These are phyloP conservation scores for Eira barbara DNA, from an alignment of 2,113 vertebrate species.

Conservation along the genomic window DNA sequence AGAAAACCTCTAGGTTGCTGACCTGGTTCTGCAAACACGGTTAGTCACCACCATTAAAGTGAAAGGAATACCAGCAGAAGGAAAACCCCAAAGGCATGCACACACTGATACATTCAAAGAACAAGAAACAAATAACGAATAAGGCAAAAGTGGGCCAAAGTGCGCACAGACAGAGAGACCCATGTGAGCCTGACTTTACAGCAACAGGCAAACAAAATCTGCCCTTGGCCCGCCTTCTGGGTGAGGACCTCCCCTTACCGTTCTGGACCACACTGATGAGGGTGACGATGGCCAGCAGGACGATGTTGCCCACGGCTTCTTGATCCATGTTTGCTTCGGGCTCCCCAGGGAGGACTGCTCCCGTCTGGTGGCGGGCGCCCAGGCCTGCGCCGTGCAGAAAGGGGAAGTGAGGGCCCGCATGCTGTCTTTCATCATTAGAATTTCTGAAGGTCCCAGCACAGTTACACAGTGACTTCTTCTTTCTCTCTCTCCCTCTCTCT, in stretches of 20 bases:
- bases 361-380: background rate
- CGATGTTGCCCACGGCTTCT: constrained; percentile 86
- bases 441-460: constrained; percentile 66
- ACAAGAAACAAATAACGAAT: background rate
- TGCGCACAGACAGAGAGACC: background rate
- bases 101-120: background rate
- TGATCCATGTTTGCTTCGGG: constrained; percentile 82
- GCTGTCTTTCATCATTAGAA: constrained; percentile 70
- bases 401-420: constrained; percentile 76
- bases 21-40: background rate
- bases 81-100: background rate
- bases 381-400: constrained; percentile 45
- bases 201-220: background rate
- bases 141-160: background rate
- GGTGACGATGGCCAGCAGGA: constrained; percentile 90
- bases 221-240: background rate
- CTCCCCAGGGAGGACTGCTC: background rate
- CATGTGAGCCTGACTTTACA: background rate
- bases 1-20: background rate
- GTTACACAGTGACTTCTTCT: background rate
- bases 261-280: constrained; percentile 94
- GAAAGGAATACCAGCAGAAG: background rate
- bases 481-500: background rate
- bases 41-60: background rate
- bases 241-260: constrained; percentile 81